Base-by-base conservation (phyloP, 2,888 invertebrate genomes). In the Drosophila emarginata region DNA sequence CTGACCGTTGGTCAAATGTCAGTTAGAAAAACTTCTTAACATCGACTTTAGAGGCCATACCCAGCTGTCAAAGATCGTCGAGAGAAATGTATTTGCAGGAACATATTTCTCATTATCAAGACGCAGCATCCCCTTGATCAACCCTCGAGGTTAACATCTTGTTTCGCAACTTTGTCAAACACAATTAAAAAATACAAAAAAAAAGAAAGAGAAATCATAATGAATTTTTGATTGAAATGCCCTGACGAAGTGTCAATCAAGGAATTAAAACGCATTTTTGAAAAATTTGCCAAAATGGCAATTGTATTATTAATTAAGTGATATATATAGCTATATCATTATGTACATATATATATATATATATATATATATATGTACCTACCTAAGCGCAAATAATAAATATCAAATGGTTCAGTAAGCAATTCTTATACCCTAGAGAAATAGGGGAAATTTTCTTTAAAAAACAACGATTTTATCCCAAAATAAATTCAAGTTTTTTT, bases 1-100 rank as follows among this genome's bases (percentile, higher is more conserved):
- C 63, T 68, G 77, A 82, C 77, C 78, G 75, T 53, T 79, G 85
- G 88, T 83, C 88, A 88, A 86, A 88, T 83, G 88, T 80, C 79
- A 86, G 72, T 60, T 80, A 64, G 60, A 36, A 21, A 51, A 65
- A 76, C 21, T 45, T 61, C 61, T 45, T 4, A 18, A 51, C 39
- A 26, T 28, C 51, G 58, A 54, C 51, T 51, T 54, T 6, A 40
- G 40, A 28, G 28, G 45, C 58, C 63, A 74, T 9, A 64, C 65
- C 52, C 80, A 81, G 84, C 71, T 79, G 85, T 58, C 73, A 64
- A 37, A 62, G 52, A 61, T 59, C 37, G 39, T 14, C 18, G 26
- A 51, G 53, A 61, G 4, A 45, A 21, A 45, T 18, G 2, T 15
- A 15, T 40, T 40, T 40, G 40, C 40, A 15, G 15, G 2, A 0